A percentile compares a stretch with the other conserved stretches of the same genome.
These are phyloP conservation scores for Papilio demoleus DNA, from an alignment of 2,888 invertebrate genomes.

Conservation along the genomic window DNA sequence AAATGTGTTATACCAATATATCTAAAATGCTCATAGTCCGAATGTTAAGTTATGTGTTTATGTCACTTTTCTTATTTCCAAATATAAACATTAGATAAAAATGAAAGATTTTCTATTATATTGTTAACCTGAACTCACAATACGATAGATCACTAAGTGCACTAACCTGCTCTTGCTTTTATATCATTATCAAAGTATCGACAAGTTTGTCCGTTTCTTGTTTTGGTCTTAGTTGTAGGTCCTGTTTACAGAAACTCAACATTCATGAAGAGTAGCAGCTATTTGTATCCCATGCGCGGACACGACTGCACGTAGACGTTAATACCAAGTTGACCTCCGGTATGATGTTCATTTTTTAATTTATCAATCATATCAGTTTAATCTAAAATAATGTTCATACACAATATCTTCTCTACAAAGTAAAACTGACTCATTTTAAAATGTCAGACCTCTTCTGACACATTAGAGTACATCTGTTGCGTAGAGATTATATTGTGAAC, in stretches of 20 bases:
- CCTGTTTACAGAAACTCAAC: background rate
- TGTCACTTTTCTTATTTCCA: no score
- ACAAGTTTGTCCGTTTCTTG: background rate
- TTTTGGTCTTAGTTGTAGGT: background rate
- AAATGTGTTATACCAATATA: no score
- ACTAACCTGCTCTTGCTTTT: background rate
- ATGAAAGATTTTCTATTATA: no score
- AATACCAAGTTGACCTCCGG: background rate
- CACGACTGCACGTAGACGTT: background rate
- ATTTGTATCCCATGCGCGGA: background rate
- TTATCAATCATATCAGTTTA: background rate
- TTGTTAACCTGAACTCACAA: no score
- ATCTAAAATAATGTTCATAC: background rate
- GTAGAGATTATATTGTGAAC: constrained; percentile 1
- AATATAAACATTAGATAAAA: no score
- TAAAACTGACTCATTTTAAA: background rate
- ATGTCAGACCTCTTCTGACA: background rate
- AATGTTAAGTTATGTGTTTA: no score
- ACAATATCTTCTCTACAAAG: background rate
- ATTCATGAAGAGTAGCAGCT: background rate
- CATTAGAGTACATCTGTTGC: background rate
- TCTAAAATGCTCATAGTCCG: no score
- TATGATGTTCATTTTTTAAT: background rate
- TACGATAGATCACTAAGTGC: background rate
- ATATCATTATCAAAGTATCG: background rate